Conservation (phyloP, 1,140 invertebrate species). For the Zophobas morio region DNA sequence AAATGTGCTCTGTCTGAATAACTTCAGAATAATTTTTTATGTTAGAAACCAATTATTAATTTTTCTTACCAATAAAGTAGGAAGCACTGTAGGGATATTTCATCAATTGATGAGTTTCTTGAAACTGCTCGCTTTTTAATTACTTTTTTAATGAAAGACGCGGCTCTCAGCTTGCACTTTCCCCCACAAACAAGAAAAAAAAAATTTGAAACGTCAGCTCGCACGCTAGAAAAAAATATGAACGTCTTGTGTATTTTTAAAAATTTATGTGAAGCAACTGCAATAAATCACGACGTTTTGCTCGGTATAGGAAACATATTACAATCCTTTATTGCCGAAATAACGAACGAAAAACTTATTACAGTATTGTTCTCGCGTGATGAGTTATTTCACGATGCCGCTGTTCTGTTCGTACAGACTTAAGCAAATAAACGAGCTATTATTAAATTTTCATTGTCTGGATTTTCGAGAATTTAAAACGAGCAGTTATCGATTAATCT, state of each 20-base stretch:
- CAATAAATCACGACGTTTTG: no score
- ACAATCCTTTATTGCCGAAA: neutral
- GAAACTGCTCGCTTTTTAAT: no score
- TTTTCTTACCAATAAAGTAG: neutral
- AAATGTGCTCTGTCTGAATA: no score
- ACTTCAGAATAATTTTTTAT: neutral
- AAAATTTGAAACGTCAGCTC: no score
- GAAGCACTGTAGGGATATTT: neutral
- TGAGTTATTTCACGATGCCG: neutral
- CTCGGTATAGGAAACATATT: no score
- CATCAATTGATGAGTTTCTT: neutral
- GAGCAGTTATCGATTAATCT: neutral
- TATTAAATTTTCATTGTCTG: neutral
- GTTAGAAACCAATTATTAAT: neutral
- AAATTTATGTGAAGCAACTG: no score
- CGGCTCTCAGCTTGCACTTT: no score
- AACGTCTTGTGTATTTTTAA: no score
- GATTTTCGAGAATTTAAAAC: neutral
- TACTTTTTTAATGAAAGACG: no score
- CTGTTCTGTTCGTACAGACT: neutral
- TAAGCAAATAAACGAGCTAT: neutral
- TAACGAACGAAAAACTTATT: neutral
- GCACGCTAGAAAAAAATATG: no score
- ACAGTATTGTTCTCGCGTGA: neutral
- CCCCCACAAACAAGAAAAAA: no score